These are phyloP conservation scores for Gisinianus flammeolus DNA, from an alignment of 2,888 invertebrate genomes.

Conservation along the genomic window DNA sequence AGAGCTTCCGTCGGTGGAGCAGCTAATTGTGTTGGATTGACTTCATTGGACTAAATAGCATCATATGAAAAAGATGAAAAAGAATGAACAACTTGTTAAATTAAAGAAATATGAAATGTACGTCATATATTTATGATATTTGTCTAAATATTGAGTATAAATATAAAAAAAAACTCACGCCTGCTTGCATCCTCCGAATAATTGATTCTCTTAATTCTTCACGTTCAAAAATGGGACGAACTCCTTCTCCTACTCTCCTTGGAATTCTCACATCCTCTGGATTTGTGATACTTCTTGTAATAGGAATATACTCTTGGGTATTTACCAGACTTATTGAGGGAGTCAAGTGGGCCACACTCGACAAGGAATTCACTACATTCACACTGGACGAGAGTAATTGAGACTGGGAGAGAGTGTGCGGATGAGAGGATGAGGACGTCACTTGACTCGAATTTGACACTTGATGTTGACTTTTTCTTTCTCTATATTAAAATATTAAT, in stretches of 20 bases:
- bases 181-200: conserved; percentile 47
- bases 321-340: conserved; percentile 20
- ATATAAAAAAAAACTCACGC: too few species aligned
- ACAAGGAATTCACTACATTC: neutral
- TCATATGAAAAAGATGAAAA: too few species aligned
- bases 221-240: conserved; percentile 56
- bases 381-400: neutral
- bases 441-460: neutral
- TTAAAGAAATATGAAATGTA: too few species aligned
- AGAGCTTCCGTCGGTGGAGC: conserved; percentile 39
- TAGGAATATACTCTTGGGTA: conserved; percentile 39
- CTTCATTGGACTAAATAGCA: conserved; percentile 46
- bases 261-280: conserved; percentile 57
- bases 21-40: conserved; percentile 42
- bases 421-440: neutral
- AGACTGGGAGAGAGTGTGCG: neutral
- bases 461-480: neutral
- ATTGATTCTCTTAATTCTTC: conserved; percentile 55
- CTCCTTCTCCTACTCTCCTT: conserved; percentile 52
- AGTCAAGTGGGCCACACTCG: neutral
- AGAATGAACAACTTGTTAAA: too few species aligned
- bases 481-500: neutral
- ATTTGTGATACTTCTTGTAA: conserved; percentile 53
- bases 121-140: too few species aligned
- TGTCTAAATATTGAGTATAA: too few species aligned